These are phyloP conservation scores for Episyrphus balteatus DNA, from an alignment of 1,140 invertebrate species.

Conservation along the genomic window DNA sequence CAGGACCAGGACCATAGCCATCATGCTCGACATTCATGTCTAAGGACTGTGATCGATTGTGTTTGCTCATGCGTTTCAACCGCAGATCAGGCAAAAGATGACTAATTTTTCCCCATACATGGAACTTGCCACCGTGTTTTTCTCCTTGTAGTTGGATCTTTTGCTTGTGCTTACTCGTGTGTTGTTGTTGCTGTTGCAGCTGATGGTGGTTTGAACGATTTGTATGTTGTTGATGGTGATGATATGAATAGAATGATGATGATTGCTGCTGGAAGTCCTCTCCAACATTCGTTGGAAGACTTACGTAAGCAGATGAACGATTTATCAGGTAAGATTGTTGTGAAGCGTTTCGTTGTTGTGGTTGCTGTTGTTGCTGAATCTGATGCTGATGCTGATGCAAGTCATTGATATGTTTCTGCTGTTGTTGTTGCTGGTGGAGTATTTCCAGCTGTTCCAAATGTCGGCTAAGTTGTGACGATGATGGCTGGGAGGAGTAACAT, in stretches of 20 bases:
- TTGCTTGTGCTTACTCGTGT: constrained; percentile 30
- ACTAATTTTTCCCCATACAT: constrained; percentile 25
- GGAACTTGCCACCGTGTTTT: background rate
- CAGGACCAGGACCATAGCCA: constrained; percentile 7
- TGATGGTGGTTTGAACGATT: background rate
- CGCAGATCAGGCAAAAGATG: constrained; percentile 73
- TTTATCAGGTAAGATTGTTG: background rate
- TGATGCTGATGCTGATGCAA: background rate
- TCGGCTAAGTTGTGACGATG: background rate
- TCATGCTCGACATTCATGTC: constrained; percentile 37
- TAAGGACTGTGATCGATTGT: constrained; percentile 68
- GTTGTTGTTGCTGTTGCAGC: constrained; percentile 15
- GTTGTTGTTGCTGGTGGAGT: background rate
- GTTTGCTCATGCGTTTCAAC: constrained; percentile 47
- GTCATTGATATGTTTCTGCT: background rate
- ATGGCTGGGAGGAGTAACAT: background rate
- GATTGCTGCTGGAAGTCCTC: background rate
- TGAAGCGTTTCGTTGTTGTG: background rate
- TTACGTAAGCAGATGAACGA: background rate
- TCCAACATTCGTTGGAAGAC: no score
- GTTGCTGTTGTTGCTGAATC: constrained; percentile 1
- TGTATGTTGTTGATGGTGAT: background rate
- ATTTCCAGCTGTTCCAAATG: background rate
- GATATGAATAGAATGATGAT: background rate
- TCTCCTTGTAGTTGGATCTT: constrained; percentile 12